Conservation (phyloP, 2,113 vertebrate genomes). For the Elaphurus davidianus region DNA sequence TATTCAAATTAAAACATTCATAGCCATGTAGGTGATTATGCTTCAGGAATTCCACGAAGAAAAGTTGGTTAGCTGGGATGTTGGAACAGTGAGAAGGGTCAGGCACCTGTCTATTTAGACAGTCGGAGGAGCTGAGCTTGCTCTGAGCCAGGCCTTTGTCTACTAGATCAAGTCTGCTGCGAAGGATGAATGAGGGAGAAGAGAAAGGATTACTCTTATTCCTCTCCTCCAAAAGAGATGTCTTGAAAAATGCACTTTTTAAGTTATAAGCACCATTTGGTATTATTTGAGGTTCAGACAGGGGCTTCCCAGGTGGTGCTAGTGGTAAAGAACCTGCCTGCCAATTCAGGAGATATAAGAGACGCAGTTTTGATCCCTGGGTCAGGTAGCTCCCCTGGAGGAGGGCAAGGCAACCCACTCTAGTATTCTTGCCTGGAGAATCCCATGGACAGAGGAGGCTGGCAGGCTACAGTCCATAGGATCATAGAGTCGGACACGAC, state of each 20-base stretch:
- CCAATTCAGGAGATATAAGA: neutral
- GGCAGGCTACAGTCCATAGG: neutral
- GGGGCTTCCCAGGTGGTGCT: neutral
- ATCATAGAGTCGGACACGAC: fast-evolving
- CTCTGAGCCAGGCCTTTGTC: neutral
- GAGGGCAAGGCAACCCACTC: neutral
- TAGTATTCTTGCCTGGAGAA: neutral
- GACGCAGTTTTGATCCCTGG: neutral
- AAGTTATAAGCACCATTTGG: neutral
- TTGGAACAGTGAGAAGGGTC: neutral
- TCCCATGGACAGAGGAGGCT: neutral
- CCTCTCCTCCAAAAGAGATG: neutral
- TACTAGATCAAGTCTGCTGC: neutral
- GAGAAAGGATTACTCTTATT: neutral
- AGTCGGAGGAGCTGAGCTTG: neutral
- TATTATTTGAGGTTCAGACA: neutral
- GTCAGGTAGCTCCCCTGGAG: neutral
- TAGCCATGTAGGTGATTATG: neutral
- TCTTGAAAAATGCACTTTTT: neutral
- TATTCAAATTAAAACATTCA: neutral
- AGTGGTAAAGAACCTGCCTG: neutral
- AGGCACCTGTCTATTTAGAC: neutral
- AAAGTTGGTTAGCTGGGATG: neutral
- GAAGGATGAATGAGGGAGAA: neutral
- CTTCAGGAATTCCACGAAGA: neutral